Percentiles rank a stretch among this genome's conserved stretches.
Evolutionary conservation across 2,888 invertebrate species (phyloP).

Genomic region (Orchesellides sinensis): DNA sequence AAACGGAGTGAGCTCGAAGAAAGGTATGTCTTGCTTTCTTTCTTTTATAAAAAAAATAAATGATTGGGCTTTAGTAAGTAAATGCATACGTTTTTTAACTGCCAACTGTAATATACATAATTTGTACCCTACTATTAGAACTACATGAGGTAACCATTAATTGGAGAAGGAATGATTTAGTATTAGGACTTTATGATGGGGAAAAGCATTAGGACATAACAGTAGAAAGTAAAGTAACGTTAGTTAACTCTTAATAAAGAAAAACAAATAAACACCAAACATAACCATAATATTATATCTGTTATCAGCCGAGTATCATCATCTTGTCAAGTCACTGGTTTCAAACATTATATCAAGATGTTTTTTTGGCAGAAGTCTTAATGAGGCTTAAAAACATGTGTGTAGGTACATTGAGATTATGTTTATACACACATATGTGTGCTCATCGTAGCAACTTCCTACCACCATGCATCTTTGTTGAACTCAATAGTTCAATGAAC

Average conservation of each 20-base stretch:
- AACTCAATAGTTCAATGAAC: slow-evolving; percentile 74
- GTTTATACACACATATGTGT: neutral
- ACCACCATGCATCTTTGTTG: slow-evolving; percentile 61
- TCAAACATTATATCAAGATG: neutral
- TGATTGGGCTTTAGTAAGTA: too few relatives aligned
- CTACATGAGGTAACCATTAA: too few relatives aligned
- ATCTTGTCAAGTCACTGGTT: neutral
- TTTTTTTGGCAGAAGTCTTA: neutral
- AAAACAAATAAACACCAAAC: too few relatives aligned
- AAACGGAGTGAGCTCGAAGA: slow-evolving; percentile 38
- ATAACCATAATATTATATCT: slow-evolving; percentile 4
- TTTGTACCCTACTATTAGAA: too few relatives aligned
- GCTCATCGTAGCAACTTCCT: slow-evolving; percentile 45
- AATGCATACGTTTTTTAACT: too few relatives aligned
- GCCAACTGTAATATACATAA: too few relatives aligned
- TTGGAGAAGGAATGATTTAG: too few relatives aligned
- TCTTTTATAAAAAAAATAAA: too few relatives aligned
- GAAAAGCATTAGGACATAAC: too few relatives aligned
- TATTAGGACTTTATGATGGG: too few relatives aligned
- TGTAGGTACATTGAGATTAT: neutral
- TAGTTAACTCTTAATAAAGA: too few relatives aligned
- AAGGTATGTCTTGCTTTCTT: slow-evolving; percentile 43
- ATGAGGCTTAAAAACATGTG: slow-evolving; percentile 9
- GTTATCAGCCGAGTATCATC: neutral
- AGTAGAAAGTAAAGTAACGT: too few relatives aligned